Evolutionary conservation across 2,888 invertebrate genomes (phyloP).

Genomic region (Thumatha senex): DNA sequence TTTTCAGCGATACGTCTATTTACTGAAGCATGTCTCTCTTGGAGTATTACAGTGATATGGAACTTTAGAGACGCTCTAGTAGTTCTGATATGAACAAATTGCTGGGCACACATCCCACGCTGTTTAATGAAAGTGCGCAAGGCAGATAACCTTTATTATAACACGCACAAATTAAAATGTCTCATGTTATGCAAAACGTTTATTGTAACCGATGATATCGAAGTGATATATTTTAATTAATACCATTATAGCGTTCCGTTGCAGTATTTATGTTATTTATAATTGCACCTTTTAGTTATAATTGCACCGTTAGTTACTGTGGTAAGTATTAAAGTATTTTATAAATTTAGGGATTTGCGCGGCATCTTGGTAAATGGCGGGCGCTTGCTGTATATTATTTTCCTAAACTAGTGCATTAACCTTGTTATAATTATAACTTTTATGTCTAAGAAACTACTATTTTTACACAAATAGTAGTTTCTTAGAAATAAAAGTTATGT

Average conservation of each 20-base stretch:
- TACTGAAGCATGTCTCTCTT: not conserved
- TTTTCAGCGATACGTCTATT: too few relatives aligned
- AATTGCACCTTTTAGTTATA: not conserved
- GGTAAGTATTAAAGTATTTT: too few relatives aligned
- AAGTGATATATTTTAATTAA: conserved; percentile 27
- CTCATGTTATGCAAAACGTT: conserved; percentile 29
- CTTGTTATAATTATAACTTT: too few relatives aligned
- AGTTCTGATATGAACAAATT: conserved; percentile 24
- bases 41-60: conserved; percentile 5
- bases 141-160: conserved; percentile 34
- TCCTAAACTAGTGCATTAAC: too few relatives aligned
- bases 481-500: too few relatives aligned
- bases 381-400: too few relatives aligned
- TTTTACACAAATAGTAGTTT: too few relatives aligned
- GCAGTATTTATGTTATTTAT: not conserved
- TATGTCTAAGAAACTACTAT: too few relatives aligned
- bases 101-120: conserved; percentile 19
- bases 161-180: conserved; percentile 35
- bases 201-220: conserved; percentile 27
- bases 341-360: too few relatives aligned
- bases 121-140: conserved; percentile 26
- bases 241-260: conserved; percentile 21
- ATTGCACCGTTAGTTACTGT: not conserved
- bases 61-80: conserved; percentile 23
- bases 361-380: too few relatives aligned